phyloP scores from a whole-genome alignment of 2,113 vertebrate genomes.

The Pseudorasbora parva region DNA sequence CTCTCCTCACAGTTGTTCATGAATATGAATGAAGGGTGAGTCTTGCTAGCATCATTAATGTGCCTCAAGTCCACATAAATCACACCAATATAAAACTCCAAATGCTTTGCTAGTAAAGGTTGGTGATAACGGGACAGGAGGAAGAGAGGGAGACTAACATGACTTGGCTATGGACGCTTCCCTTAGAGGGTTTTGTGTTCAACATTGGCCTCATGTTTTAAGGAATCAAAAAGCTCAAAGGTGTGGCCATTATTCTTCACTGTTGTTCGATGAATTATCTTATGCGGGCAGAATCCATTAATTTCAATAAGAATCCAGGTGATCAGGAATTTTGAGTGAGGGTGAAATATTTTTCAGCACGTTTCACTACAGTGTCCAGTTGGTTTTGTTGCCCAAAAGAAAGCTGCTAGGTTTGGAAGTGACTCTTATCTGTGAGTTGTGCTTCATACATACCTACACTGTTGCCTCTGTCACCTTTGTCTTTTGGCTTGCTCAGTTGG shows the following conservation, averaged over 20 bases:
- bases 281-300: neutral
- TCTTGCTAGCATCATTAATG: slow-evolving; percentile 77
- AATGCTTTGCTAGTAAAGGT: slow-evolving; percentile 73
- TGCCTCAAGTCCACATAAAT: slow-evolving; percentile 78
- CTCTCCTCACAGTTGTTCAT: slow-evolving; percentile 81
- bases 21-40: slow-evolving; percentile 78
- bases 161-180: neutral
- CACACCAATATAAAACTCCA: slow-evolving; percentile 76
- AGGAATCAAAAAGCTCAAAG: no score
- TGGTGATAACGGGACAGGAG: slow-evolving; percentile 57
- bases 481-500: no score
- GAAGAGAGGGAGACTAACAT: neutral
- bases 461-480: no score
- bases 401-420: neutral
- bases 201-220: no score
- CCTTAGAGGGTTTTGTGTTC: neutral
- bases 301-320: neutral
- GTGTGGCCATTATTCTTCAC: no score
- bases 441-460: neutral
- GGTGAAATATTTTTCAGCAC: neutral
- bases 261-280: no score
- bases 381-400: neutral
- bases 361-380: neutral
- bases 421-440: neutral
- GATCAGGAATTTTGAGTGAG: neutral